These are phyloP conservation scores for Cheirogaleus medius DNA, from an alignment of 2,113 vertebrate species.

Conservation along the genomic window DNA sequence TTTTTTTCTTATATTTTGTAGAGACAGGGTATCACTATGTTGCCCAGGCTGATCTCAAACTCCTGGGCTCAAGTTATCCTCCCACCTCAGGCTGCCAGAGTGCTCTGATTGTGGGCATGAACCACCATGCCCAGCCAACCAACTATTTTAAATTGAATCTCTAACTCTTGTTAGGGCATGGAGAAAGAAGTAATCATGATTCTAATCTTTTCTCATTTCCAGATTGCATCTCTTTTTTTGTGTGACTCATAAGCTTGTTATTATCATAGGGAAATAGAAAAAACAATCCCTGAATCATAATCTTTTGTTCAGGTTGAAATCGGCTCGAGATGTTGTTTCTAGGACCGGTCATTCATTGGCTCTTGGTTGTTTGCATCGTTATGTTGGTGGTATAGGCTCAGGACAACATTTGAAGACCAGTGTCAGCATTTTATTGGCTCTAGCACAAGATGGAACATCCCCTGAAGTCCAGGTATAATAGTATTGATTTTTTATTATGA, in stretches of 20 bases:
- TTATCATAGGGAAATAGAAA: background rate
- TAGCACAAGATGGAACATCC: conserved; percentile 97
- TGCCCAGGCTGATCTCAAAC: background rate
- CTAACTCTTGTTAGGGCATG: background rate
- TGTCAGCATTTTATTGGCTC: conserved; percentile 97
- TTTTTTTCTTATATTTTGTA: background rate
- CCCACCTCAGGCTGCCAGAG: background rate
- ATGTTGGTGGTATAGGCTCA: conserved; percentile 98
- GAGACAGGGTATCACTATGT: background rate
- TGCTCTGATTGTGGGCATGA: background rate
- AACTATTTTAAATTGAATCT: background rate
- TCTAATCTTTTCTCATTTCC: conserved; percentile 29
- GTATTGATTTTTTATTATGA: background rate
- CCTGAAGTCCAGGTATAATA: conserved; percentile 96
- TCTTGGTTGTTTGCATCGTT: conserved; percentile 97
- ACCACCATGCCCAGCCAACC: background rate
- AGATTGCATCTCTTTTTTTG: background rate
- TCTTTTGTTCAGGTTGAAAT: conserved; percentile 90
- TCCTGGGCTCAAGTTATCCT: background rate
- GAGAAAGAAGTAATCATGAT: background rate
- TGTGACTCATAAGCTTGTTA: background rate
- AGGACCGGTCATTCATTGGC: conserved; percentile 98
- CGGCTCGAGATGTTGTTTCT: conserved; percentile 97
- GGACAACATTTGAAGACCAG: conserved; percentile 99
- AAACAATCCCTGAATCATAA: background rate